Conservation (phyloP, 2,113 vertebrate genomes). For the Columba janthina region DNA sequence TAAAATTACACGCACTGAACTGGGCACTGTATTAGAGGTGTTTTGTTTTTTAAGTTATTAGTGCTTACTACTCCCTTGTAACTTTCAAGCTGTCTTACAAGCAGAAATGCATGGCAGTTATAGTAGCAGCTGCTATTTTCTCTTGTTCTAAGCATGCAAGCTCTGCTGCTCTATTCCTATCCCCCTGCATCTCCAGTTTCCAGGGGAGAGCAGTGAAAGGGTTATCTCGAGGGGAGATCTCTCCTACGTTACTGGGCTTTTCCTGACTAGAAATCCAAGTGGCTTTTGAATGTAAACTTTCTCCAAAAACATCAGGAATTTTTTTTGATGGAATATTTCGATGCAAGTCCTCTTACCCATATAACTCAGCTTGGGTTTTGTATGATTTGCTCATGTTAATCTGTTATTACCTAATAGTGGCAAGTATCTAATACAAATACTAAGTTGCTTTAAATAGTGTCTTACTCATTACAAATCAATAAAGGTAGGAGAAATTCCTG, state of each 20-base stretch:
- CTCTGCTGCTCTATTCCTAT: not conserved
- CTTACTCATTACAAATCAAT: not conserved
- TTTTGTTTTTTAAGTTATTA: not conserved
- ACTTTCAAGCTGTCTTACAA: not conserved
- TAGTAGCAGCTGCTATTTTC: slow-evolving; percentile 23
- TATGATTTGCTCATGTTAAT: not conserved
- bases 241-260: not conserved
- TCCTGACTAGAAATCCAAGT: not conserved
- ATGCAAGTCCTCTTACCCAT: not conserved
- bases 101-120: not conserved
- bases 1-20: not conserved
- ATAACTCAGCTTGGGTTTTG: not conserved
- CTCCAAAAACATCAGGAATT: not conserved
- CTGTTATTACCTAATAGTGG: not conserved
- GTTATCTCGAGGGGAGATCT: not conserved
- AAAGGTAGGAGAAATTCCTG: not conserved
- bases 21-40: not conserved
- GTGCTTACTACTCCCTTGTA: not conserved
- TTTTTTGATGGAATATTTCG: not conserved
- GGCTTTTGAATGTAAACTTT: not conserved
- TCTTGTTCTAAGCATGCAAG: not conserved
- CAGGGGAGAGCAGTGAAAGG: not conserved
- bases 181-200: slow-evolving; percentile 22
- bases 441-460: not conserved
- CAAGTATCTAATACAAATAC: not conserved